Conservation (phyloP, 2,888 invertebrate genomes). For the Deroplatys truncata region DNA sequence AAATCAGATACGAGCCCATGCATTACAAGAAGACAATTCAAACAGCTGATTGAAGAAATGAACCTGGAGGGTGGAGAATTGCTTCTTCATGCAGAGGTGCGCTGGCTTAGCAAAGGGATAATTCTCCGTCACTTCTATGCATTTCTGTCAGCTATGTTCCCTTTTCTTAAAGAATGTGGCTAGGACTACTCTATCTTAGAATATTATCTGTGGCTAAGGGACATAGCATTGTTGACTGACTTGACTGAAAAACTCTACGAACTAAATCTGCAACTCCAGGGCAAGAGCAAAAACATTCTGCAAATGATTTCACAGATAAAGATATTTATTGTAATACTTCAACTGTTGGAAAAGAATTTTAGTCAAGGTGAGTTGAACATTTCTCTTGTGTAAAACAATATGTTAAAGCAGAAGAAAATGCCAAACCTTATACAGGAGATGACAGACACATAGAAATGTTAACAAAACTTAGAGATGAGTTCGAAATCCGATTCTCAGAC, state of each 20-base stretch:
- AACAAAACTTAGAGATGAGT: no score
- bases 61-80: no score
- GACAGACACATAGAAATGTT: no score
- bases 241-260: background rate
- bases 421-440: no score
- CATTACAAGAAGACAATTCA: no score
- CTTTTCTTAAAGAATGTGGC: background rate
- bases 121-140: background rate
- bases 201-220: background rate
- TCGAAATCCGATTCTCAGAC: no score
- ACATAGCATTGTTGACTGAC: background rate
- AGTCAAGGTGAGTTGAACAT: background rate
- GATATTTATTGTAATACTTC: background rate
- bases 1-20: no score
- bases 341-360: background rate
- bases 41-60: no score
- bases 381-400: background rate
- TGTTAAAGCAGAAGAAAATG: background rate
- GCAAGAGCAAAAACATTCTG: background rate
- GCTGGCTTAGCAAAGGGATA: background rate
- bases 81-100: no score
- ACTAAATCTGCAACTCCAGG: background rate
- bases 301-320: background rate
- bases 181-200: background rate
- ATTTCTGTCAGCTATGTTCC: background rate